Base-by-base conservation (phyloP, 2,888 invertebrate species). In the Apeira syringaria region DNA sequence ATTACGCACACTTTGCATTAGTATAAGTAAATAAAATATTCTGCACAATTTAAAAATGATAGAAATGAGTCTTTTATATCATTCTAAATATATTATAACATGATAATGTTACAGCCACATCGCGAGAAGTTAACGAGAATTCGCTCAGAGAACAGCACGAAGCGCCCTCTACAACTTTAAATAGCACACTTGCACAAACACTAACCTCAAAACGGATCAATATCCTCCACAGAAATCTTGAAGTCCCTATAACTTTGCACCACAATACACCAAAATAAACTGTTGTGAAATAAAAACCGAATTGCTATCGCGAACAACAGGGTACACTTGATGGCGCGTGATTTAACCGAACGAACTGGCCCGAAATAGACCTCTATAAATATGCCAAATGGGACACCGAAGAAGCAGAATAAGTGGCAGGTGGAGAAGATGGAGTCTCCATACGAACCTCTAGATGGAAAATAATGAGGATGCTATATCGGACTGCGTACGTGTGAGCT, bases 101-200 rank as follows among this genome's bases (percentile, higher is more conserved):
- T 12, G 30, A 22, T 17, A 38, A 24, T 28, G 27, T 24, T 20
- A 13, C 47, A 41, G 28, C 53, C 50, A 48, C 48, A 53, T 53
- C 42, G 50, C 36, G 35, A n/a, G 11, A 11, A 37, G 41, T 50
- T 50, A 48, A 35, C 25, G 12, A 10, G 45, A 37, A 41, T 33
- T 15, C 38, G 36, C 26, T 12, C n/a, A 17, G 11, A 8, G 4
- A 9, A 3, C 29, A 17, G 5, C 30, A 5, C 10, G 30, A 13
- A 5, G 27, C 40, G 31, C 29, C 22, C 31, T 22, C 37, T 35
- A 25, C 0, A 28, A 20, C 20, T 42, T 17, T 35, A 47, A 44
- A 47, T 44, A 43, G 36, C 32, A 32, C 43, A 12, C 34, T 8
- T 9, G 13, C 13, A n/a, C 22, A 2, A 3, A 17, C 24, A 25